These are phyloP conservation scores for Pogoniulus pusillus DNA, from an alignment of 2,797 vertebrate genomes.

Conservation along the genomic window DNA sequence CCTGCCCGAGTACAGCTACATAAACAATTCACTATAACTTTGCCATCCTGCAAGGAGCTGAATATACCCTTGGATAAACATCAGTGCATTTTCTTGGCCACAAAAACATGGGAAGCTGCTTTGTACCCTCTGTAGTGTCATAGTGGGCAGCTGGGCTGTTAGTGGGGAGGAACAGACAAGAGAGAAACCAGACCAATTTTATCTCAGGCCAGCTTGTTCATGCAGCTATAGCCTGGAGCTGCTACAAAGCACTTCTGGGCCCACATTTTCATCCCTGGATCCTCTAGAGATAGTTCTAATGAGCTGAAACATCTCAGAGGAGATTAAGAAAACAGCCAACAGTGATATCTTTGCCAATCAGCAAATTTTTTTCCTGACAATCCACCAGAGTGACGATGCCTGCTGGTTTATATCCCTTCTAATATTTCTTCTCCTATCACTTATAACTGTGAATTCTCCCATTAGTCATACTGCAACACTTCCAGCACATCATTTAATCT, in stretches of 20 bases:
- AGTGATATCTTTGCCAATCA: neutral
- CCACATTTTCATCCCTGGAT: neutral
- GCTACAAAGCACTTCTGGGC: conserved; percentile 1
- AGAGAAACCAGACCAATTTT: neutral
- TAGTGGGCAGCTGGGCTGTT: neutral
- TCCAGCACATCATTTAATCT: conserved; percentile 46
- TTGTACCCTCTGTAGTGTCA: neutral
- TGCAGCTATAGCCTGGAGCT: neutral
- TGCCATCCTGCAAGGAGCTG: neutral
- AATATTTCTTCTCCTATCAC: neutral
- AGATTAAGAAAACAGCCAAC: neutral
- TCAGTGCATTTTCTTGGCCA: neutral
- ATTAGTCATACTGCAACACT: conserved; percentile 35
- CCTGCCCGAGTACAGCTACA: neutral
- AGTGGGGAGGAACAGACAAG: neutral
- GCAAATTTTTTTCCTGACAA: neutral
- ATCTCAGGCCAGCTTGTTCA: neutral
- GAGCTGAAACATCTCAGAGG: neutral
- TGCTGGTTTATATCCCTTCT: conserved; percentile 3
- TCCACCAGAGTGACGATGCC: neutral
- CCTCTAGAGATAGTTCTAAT: neutral
- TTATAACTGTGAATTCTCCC: conserved; percentile 13
- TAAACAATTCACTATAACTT: neutral
- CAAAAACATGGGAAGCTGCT: neutral
- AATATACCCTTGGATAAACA: neutral